Evolutionary conservation across 2,113 vertebrate species (phyloP), one percentile per base, ranked within the genome.

Genomic region (Leptosomus discolor): DNA sequence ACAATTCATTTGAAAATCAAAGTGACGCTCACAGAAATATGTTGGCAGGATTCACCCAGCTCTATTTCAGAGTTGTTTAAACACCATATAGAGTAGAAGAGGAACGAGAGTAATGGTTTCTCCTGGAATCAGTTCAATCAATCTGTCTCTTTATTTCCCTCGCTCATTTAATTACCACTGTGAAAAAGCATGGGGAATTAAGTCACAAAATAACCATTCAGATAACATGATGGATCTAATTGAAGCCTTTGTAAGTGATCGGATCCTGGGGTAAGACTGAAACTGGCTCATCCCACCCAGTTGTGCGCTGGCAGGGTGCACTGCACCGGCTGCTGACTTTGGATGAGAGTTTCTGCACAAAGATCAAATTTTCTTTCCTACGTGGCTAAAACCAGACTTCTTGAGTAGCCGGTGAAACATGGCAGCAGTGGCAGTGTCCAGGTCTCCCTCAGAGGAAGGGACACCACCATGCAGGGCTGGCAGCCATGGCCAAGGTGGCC

Each of bases 41-140:
- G 89, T 92, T 97, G 97, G 95, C 97, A 95, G 84, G 86, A 95
- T 94, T 95, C 86, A 92, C 57, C 32, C 73, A 82, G 92, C 45
- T 95, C 80, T 90, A 84, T 93, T 96, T 94, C 87, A 94, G 81
- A 93, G 74, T 76, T 92, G 77, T 88, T 96, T 96, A 96, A 97
- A 91, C 56, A 82, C 69, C 8, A 1, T 68, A 85, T 46, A 89
- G 76, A 90, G 80, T 48, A 95, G 78, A 91, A 94, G 73, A 97
- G 61, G 63, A 97, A 89, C 2, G 0, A 65, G 73, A 90, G 80
- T 81, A 94, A 92, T 91, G 75, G 84, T 88, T 96, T 97, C 95
- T 96, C 81, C 77, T 96, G 92, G 96, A 97, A 92, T 94, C 91
- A 73, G 97, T 95, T 97, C 94, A 96, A 95, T 97, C 92, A 97